These are phyloP conservation scores for Andrena chrysosceles DNA, from an alignment of 2,888 invertebrate genomes.

Conservation along the genomic window DNA sequence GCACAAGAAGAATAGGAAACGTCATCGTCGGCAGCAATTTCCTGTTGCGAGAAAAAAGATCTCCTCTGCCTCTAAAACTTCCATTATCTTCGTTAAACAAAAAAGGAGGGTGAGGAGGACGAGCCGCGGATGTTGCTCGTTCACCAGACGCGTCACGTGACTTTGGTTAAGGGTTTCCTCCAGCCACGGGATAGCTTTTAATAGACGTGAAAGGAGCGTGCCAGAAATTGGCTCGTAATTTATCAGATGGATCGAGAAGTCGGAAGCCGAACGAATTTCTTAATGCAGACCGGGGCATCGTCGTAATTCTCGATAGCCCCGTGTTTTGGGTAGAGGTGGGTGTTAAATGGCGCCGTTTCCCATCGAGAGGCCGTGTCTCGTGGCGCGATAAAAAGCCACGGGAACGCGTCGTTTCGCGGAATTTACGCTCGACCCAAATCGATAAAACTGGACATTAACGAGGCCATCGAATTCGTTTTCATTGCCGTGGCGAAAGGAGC, in stretches of 20 bases:
- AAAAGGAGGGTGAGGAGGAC: not conserved
- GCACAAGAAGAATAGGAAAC: slow-evolving; percentile 51
- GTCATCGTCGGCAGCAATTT: slow-evolving; percentile 24
- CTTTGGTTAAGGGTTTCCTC: not conserved
- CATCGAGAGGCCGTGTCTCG: slow-evolving; percentile 15
- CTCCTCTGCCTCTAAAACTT: not conserved
- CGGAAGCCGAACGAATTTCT: slow-evolving; percentile 70
- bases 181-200: not conserved
- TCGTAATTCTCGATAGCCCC: slow-evolving; percentile 68
- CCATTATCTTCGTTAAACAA: not conserved
- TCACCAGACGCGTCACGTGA: not conserved
- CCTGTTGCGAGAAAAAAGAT: slow-evolving; percentile 8
- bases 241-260: slow-evolving; percentile 36
- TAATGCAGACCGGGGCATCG: slow-evolving; percentile 50
- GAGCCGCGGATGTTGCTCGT: not conserved
- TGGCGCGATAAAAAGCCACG: slow-evolving; percentile 28
- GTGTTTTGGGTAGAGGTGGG: slow-evolving; percentile 35
- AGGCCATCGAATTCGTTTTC: slow-evolving; percentile 81
- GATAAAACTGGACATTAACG: slow-evolving; percentile 82
- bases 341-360: slow-evolving; percentile 60
- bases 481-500: slow-evolving; percentile 76
- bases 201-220: slow-evolving; percentile 35
- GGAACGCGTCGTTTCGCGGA: slow-evolving; percentile 54
- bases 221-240: slow-evolving; percentile 66
- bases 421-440: slow-evolving; percentile 76